Conservation (phyloP, 1,140 invertebrate genomes). For the Pararge aegeria region DNA sequence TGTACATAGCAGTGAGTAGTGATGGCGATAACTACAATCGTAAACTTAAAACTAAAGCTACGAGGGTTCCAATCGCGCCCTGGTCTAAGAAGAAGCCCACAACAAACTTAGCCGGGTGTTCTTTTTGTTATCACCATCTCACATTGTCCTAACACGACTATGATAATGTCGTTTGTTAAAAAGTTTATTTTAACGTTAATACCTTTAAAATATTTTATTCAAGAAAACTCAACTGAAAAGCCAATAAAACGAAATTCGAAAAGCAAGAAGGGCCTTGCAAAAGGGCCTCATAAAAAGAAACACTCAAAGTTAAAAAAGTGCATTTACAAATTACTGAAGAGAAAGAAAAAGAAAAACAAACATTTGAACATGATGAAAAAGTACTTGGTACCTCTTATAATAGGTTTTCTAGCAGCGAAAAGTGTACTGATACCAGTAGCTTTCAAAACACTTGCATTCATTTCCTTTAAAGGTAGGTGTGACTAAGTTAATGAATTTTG, state of each 20-base stretch:
- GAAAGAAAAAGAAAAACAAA: conserved; percentile 40
- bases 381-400: conserved; percentile 80
- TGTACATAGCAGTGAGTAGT: no score
- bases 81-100: no score
- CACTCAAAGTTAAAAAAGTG: conserved; percentile 48
- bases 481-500: background rate
- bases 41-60: no score
- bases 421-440: conserved; percentile 82
- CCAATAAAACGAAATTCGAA: background rate
- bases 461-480: conserved; percentile 77
- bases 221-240: background rate
- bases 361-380: conserved; percentile 56
- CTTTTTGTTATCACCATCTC: no score
- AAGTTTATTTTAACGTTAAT: no score
- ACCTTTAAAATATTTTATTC: background rate
- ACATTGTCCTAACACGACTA: no score
- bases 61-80: no score
- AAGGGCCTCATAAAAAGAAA: conserved; percentile 36
- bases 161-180: no score
- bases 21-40: no score
- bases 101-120: no score
- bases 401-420: conserved; percentile 83
- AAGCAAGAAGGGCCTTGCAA: conserved; percentile 17
- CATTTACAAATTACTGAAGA: conserved; percentile 49
- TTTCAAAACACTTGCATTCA: conserved; percentile 82